phyloP scores from a whole-genome alignment of 2,113 vertebrate genomes.

The Ceuthmochares aereus region DNA sequence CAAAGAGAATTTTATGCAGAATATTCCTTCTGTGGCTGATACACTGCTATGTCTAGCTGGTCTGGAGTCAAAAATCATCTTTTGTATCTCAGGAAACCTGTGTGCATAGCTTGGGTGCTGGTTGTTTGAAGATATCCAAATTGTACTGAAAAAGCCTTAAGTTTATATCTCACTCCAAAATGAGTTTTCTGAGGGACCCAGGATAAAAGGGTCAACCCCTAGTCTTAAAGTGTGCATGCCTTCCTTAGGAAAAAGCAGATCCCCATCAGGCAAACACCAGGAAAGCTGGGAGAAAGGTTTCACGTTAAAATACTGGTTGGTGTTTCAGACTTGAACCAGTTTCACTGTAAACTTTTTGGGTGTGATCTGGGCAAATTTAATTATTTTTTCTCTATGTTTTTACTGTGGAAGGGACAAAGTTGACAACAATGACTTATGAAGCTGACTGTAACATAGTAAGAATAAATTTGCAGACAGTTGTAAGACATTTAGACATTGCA shows the following conservation, averaged over 20 bases:
- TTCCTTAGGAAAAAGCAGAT: background rate
- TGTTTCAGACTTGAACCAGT: background rate
- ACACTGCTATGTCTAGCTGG: background rate
- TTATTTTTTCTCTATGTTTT: background rate
- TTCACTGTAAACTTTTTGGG: background rate
- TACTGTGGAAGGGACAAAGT: accelerated
- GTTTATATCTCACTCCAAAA: background rate
- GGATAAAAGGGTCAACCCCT: background rate
- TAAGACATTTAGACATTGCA: background rate
- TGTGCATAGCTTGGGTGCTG: background rate
- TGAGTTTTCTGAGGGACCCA: background rate
- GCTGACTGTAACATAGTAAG: background rate
- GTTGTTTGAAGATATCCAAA: background rate
- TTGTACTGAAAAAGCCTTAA: background rate
- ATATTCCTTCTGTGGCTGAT: background rate
- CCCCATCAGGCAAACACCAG: background rate
- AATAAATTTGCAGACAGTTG: background rate
- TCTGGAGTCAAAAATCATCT: background rate
- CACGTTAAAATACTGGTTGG: background rate
- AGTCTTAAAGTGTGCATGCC: background rate
- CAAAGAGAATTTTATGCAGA: background rate
- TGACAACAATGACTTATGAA: background rate
- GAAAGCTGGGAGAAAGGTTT: background rate
- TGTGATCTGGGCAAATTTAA: background rate
- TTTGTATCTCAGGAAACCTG: background rate